Percentiles rank a stretch among this genome's conserved stretches.
phyloP scores from a whole-genome alignment of 2,888 invertebrate species.

The Pristionchus exspectatus region DNA sequence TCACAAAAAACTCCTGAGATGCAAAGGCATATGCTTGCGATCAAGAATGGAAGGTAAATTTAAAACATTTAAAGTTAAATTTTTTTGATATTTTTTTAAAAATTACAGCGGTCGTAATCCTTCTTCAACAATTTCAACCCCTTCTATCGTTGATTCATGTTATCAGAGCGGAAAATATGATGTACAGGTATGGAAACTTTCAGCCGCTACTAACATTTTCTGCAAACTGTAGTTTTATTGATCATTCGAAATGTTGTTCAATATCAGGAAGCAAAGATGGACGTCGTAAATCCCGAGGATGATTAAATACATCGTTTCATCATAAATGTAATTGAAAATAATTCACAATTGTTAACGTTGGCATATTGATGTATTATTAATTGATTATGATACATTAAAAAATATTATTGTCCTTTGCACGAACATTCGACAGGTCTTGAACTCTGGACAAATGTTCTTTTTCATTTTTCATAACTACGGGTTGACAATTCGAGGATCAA shows the following conservation, averaged over 20 bases:
- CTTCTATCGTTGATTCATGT: slow-evolving; percentile 19
- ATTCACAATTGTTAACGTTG: too few species aligned
- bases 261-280: slow-evolving; percentile 52
- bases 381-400: too few species aligned
- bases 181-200: background rate
- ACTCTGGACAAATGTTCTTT: too few species aligned
- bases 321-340: too few species aligned
- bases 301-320: slow-evolving; percentile 9
- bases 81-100: background rate
- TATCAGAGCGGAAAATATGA: slow-evolving; percentile 15
- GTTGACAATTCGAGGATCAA: too few species aligned
- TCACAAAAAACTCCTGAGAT: background rate
- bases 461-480: too few species aligned
- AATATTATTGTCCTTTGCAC: too few species aligned
- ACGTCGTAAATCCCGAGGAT: slow-evolving; percentile 45
- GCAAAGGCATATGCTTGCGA: background rate
- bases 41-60: slow-evolving; percentile 18
- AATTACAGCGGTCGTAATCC: slow-evolving; percentile 1
- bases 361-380: too few species aligned
- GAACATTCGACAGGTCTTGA: too few species aligned
- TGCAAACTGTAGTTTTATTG: too few species aligned
- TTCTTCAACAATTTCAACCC: slow-evolving; percentile 28
- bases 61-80: background rate
- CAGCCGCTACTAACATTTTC: too few species aligned
- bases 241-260: too few species aligned